Evolutionary conservation across 2,888 invertebrate genomes (phyloP).

Genomic region (Limnephilus marmoratus): DNA sequence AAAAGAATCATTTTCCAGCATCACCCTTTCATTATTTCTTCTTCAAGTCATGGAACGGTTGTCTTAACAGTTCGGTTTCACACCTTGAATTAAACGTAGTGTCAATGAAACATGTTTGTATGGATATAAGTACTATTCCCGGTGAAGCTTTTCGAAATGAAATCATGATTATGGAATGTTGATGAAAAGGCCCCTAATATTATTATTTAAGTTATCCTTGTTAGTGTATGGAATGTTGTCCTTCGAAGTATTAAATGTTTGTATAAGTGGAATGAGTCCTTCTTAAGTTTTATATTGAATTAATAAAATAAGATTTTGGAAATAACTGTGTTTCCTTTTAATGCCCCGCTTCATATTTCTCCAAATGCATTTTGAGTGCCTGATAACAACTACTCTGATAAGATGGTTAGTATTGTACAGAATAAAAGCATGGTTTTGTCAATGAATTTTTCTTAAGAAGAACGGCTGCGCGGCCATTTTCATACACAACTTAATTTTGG

Average conservation of each 20-base stretch:
- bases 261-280: conserved; percentile 50
- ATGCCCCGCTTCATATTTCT: not conserved
- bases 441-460: not conserved
- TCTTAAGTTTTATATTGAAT: conserved; percentile 48
- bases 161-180: not conserved
- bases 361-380: not conserved
- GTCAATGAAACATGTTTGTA: not conserved
- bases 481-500: not conserved
- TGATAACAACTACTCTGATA: not conserved
- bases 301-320: conserved; percentile 44
- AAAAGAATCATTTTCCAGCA: not conserved
- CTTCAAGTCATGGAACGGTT: not conserved
- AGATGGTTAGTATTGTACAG: not conserved
- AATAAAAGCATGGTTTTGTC: conserved; percentile 21
- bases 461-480: no score
- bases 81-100: not conserved
- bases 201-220: conserved; percentile 26
- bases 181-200: not conserved
- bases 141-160: not conserved
- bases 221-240: conserved; percentile 31
- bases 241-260: conserved; percentile 34
- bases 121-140: not conserved
- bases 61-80: not conserved
- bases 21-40: not conserved
- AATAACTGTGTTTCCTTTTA: conserved; percentile 40